Base-by-base conservation (phyloP, 2,113 vertebrate genomes). In the Ariopsis seemanni region DNA sequence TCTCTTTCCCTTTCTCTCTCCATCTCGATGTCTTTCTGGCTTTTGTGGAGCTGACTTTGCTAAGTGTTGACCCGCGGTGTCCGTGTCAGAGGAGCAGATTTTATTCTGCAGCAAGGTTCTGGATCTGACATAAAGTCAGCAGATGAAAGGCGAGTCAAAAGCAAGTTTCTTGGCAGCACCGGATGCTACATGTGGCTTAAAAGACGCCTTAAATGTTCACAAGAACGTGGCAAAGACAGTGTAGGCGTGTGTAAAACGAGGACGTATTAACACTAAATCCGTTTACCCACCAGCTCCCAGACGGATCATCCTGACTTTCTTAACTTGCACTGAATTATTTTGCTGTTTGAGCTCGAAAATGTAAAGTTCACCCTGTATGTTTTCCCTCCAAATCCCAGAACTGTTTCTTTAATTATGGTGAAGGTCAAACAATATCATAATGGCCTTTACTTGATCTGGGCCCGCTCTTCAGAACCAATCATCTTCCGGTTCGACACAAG, bases 111-210 rank as follows among this genome's bases (percentile, higher is more conserved):
- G 22, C 83, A 80, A 84, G 67, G 67, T 85, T 85, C 82, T 52
- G 81, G 88, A 82, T 87, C 86, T 85, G 82, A 88, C 82, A 71
- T 60, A 48, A 87, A 88, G 86, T 88, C 91, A 89, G 74, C 22
- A 48, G 77, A 79, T 85, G 55, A 88, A 84, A 88, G 86, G 4
- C 6, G 42, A 88, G 82, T 78, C 65, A 84, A 90, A 87, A 86
- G 67, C 62, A 22, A 89, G 50, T 25, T 83, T 82, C 85, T 87
- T 84, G 86, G 85, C 84, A 87, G 84, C 72, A 58, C 22, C 72
- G 30, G 84, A 20, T 7, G 4, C 17, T 50, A 60, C 52, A 50
- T n/a, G 50, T 6, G 17, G 53, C 18, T 81, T 20, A 22, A 42
- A 55, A 55, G 7, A 3, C n/a, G 12, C 12, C 27, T 69, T 27